phyloP scores from a whole-genome alignment of 92 coral and sea anemone species.

The Phenganax stokvisi region DNA sequence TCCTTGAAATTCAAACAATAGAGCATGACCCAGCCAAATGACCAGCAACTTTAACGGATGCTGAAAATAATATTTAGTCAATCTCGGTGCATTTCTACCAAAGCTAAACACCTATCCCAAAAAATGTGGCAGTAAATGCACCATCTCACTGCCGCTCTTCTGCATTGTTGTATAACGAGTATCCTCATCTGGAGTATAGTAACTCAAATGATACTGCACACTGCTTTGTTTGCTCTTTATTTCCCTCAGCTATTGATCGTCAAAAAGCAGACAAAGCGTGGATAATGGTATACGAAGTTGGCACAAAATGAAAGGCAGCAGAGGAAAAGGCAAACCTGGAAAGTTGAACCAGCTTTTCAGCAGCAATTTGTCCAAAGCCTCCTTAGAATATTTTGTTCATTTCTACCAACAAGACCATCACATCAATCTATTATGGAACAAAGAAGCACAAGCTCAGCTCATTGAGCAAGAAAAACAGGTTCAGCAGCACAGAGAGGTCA shows the following conservation, averaged over 20 bases:
- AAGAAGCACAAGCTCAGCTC: background rate
- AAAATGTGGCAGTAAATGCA: too few species aligned
- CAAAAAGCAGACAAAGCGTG: background rate
- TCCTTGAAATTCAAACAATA: background rate
- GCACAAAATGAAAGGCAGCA: background rate
- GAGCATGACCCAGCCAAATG: conserved; percentile 25
- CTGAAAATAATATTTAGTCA: background rate
- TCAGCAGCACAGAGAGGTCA: background rate
- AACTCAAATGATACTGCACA: background rate
- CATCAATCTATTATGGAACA: background rate
- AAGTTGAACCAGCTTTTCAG: background rate
- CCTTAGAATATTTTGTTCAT: background rate
- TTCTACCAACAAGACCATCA: background rate
- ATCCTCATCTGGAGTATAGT: conserved; percentile 11
- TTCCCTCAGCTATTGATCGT: background rate
- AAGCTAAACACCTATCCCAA: background rate
- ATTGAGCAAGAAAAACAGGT: background rate
- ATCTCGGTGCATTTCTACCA: conserved; percentile 2
- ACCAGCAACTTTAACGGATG: background rate
- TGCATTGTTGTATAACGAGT: background rate
- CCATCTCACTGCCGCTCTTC: background rate
- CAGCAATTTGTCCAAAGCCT: background rate
- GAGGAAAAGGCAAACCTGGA: background rate
- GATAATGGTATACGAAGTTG: background rate
- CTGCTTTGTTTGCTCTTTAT: conserved; percentile 14